Evolutionary conservation across 2,888 invertebrate genomes (phyloP), one percentile per base, ranked within the genome.

Genomic region (Diaprepes abbreviatus): DNA sequence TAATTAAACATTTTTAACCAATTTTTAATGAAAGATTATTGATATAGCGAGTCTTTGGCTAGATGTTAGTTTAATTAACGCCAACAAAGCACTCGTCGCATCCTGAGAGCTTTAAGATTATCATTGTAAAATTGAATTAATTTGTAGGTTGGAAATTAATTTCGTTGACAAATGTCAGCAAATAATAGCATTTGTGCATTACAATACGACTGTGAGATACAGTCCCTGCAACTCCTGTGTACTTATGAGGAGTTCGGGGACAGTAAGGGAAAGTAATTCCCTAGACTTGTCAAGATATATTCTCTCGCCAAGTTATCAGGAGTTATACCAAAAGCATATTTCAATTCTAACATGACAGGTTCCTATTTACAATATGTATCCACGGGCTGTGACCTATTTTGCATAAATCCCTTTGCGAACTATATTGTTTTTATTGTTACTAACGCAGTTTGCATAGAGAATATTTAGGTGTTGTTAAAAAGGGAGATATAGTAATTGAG

Each of bases 131-230:
- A 43, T 19, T 3, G 40, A 43, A 43, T 43, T 19, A 19, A 17
- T 43, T 7, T 19, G 40, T 50, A 31, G 1, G 9, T 50, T 28
- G n/a, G 28, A 50, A 9, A n/a, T 28, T 59, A 64, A 69, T 64
- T 58, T 58, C 50, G 63, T 50, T 69, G 58, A 58, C 69, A 64
- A 64, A 58, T 69, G 63, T 64, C 38, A 52, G 48, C 69, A 55
- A 68, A 57, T 40, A 57, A 57, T 54, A 28, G 28, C 24, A 38
- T 38, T 14, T 38, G 12, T 40, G 57, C 57, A 38, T 14, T 40
- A 50, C 38, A 38, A 57, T 57, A 40, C 2, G 35, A 19, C 19
- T 33, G 14, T 1, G 10, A 9, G 17, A 28, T 10, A 12, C 21
- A 12, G 48, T 17, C 21, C 24, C 14, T 43, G n/a, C n/a, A 21